Evolutionary conservation across 2,113 vertebrate species (phyloP).

Genomic region (Sorex fumeus): DNA sequence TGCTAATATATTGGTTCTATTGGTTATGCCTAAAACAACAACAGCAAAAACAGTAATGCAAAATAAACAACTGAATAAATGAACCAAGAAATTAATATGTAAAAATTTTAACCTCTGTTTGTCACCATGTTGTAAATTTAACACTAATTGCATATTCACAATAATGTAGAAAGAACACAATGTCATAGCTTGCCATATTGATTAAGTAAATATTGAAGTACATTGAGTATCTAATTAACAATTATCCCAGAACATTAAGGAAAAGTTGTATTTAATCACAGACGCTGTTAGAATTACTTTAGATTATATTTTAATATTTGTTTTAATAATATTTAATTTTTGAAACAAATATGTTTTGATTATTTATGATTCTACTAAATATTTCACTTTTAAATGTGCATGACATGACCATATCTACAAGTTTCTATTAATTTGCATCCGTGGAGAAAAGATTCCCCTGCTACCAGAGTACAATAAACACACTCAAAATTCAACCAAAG

Average conservation of each 20-base stretch:
- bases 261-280: slow-evolving; percentile 91
- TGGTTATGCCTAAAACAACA: slow-evolving; percentile 91
- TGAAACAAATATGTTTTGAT: slow-evolving; percentile 89
- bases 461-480: slow-evolving; percentile 65
- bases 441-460: slow-evolving; percentile 68
- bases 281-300: slow-evolving; percentile 90
- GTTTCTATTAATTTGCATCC: slow-evolving; percentile 78
- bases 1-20: slow-evolving; percentile 84
- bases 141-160: slow-evolving; percentile 96
- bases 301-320: slow-evolving; percentile 90
- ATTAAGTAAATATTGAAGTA: slow-evolving; percentile 95
- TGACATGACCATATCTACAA: slow-evolving; percentile 76
- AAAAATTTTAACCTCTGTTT: slow-evolving; percentile 97
- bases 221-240: slow-evolving; percentile 94
- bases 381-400: slow-evolving; percentile 84
- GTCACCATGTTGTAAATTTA: slow-evolving; percentile 95
- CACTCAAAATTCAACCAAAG: slow-evolving; percentile 60
- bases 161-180: slow-evolving; percentile 91
- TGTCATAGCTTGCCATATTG: slow-evolving; percentile 95
- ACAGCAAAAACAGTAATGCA: slow-evolving; percentile 93
- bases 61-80: slow-evolving; percentile 97
- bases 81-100: slow-evolving; percentile 98
- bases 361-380: slow-evolving; percentile 88
- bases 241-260: slow-evolving; percentile 89
- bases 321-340: slow-evolving; percentile 88